A percentile compares a stretch with the other conserved stretches of the same genome.
Evolutionary conservation across 2,113 vertebrate species (phyloP).

Genomic region (Ammodytes marinus): DNA sequence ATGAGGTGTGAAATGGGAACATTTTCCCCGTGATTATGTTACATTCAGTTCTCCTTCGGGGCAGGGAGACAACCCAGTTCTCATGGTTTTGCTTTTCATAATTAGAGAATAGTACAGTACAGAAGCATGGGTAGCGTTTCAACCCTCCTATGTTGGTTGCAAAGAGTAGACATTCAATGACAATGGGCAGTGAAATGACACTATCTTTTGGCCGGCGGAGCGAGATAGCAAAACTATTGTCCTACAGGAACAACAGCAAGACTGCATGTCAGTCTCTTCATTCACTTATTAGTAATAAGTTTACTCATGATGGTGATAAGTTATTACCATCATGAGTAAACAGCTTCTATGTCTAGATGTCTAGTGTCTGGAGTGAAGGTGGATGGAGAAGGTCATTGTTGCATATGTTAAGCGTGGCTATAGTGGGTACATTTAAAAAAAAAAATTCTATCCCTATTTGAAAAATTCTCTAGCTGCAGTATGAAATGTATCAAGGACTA

Average conservation of each 20-base stretch:
- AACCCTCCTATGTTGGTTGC: conserved; percentile 29
- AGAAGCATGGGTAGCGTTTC: conserved; percentile 74
- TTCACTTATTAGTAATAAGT: neutral
- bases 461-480: neutral
- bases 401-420: neutral
- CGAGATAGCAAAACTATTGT: conserved; percentile 71
- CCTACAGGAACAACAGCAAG: conserved; percentile 44
- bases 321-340: conserved; percentile 52
- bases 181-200: conserved; percentile 74
- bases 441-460: neutral
- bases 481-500: neutral
- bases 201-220: conserved; percentile 44
- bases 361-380: conserved; percentile 31
- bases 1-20: conserved; percentile 48
- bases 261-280: conserved; percentile 37
- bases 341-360: conserved; percentile 19
- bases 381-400: neutral
- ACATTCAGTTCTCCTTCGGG: conserved; percentile 62
- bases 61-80: conserved; percentile 79
- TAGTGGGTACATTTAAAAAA: too few species aligned
- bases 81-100: conserved; percentile 84
- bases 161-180: conserved; percentile 41
- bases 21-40: conserved; percentile 66
- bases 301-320: too few species aligned
- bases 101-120: conserved; percentile 50